Percentiles rank a stretch among this genome's conserved stretches.
Conservation (phyloP, 2,888 invertebrate genomes). For the Ashinkailepas kermadecensis region DNA sequence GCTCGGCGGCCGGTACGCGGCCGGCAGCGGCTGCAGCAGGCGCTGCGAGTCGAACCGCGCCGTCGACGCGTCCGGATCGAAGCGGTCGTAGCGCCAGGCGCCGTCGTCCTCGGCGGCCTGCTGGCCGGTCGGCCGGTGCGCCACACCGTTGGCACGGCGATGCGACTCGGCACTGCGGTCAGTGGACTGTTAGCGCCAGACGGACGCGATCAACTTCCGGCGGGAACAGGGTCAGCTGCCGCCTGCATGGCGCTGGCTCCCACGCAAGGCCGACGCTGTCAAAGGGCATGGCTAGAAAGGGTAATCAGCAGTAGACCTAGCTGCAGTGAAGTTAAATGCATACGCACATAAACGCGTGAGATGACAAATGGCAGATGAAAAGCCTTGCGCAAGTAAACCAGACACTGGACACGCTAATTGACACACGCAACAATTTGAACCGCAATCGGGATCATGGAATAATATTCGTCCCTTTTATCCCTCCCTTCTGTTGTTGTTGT, state of each 20-base stretch:
- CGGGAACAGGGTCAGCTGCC: not conserved
- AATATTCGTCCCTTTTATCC: too few species aligned
- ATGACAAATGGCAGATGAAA: too few species aligned
- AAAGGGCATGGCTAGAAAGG: not conserved
- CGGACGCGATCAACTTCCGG: not conserved
- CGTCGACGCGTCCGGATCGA: not conserved
- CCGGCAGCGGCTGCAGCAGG: not conserved
- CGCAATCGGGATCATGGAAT: too few species aligned
- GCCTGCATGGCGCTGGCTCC: not conserved
- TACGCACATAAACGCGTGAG: too few species aligned
- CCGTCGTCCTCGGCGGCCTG: not conserved
- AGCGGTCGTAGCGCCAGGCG: slow-evolving; percentile 4
- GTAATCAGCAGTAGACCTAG: too few species aligned
- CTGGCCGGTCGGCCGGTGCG: too few species aligned
- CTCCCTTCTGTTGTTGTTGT: too few species aligned
- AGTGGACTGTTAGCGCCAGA: not conserved
- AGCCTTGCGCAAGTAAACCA: too few species aligned
- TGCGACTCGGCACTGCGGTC: not conserved
- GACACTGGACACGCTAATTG: too few species aligned
- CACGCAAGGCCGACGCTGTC: not conserved
- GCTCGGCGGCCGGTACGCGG: not conserved
- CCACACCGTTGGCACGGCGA: not conserved
- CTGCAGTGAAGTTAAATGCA: too few species aligned
- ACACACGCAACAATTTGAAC: too few species aligned
- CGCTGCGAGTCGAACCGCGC: slow-evolving; percentile 1